Evolutionary conservation across 2,113 vertebrate species (phyloP).

Genomic region (Protobothrops mucrosquamatus): DNA sequence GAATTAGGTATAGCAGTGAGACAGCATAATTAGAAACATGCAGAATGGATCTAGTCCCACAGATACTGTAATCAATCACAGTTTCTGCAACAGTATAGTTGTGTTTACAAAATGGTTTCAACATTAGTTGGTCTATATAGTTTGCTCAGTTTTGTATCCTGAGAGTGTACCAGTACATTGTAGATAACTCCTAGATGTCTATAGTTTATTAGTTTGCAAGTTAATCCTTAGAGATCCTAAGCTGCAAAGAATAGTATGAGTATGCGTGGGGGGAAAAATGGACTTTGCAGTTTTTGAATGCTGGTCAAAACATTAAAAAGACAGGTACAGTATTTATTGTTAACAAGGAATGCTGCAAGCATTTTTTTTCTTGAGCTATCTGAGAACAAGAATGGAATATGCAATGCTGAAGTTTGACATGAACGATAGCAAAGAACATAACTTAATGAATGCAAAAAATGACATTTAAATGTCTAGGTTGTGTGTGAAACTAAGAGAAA

Average conservation of each 20-base stretch:
- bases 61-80: not conserved
- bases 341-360: not conserved
- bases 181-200: not conserved
- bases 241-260: not conserved
- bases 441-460: not conserved
- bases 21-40: not conserved
- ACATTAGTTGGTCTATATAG: not conserved
- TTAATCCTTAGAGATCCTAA: not conserved
- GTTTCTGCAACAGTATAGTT: not conserved
- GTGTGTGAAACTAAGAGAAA: not conserved
- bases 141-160: not conserved
- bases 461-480: not conserved
- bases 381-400: not conserved
- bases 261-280: not conserved
- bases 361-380: not conserved
- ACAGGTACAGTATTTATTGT: not conserved
- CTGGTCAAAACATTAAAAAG: not conserved
- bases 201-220: not conserved
- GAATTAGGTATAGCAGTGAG: not conserved
- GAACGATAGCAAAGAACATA: not conserved
- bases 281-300: not conserved
- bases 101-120: not conserved
- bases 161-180: not conserved
- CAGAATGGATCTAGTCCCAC: not conserved
- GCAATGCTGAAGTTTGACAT: not conserved